Percentiles rank a stretch among this genome's conserved stretches.
These are phyloP conservation scores for Incurvaria masculella DNA, from an alignment of 2,888 invertebrate species.

Conservation along the genomic window DNA sequence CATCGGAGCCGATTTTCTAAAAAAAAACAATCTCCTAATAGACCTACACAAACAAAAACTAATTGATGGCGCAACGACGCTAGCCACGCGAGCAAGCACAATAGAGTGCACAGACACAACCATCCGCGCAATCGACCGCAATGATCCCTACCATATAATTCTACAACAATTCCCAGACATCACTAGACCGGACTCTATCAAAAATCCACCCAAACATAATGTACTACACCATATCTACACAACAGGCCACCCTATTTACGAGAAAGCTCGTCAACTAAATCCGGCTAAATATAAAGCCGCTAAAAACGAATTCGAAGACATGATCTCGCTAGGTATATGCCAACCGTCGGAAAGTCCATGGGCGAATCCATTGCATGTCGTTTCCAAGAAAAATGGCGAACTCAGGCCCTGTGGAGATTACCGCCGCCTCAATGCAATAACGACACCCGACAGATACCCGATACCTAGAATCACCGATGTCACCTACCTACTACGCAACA, in stretches of 20 bases:
- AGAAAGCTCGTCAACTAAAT: slow-evolving; percentile 23
- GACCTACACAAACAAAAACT: too few species aligned
- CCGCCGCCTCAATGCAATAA: background rate
- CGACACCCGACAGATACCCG: slow-evolving; percentile 4
- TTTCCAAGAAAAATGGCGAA: slow-evolving; percentile 3
- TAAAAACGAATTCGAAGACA: slow-evolving; percentile 22
- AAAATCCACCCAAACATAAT: too few species aligned
- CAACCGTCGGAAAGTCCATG: slow-evolving; percentile 23
- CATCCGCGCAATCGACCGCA: too few species aligned
- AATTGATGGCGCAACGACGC: too few species aligned
- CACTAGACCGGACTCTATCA: too few species aligned
- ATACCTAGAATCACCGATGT: slow-evolving; percentile 6
- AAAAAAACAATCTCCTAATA: slow-evolving; percentile 6
- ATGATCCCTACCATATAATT: too few species aligned
- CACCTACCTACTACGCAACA: slow-evolving; percentile 5
- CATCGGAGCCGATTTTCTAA: too few species aligned
- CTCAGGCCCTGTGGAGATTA: background rate
- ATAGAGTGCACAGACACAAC: too few species aligned
- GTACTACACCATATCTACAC: slow-evolving; percentile 24
- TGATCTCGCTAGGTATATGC: slow-evolving; percentile 29
- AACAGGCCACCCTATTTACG: slow-evolving; percentile 23
- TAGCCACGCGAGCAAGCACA: too few species aligned
- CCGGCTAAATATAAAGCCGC: slow-evolving; percentile 23
- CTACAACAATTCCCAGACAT: too few species aligned
- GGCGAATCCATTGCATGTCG: slow-evolving; percentile 5